Base-by-base conservation (phyloP, 53 echinoderm and acorn worm species). In the Stichopus horrens region DNA sequence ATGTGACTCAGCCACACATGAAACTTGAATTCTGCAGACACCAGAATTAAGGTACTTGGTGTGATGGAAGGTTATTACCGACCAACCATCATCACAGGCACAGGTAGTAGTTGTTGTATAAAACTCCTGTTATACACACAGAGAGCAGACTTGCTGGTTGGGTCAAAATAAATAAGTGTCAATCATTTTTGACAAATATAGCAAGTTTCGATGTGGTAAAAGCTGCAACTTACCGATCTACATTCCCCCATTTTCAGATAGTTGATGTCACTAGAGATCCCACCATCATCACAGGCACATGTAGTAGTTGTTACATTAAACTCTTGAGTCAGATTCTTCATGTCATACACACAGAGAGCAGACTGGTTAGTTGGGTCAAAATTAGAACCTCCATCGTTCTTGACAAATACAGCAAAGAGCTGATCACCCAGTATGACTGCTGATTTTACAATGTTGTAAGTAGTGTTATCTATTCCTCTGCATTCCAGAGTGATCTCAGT, bases 331-430 rank as follows among this genome's bases (percentile, higher is more conserved):
- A 76, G 4, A 52, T 13, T 76, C 16, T 76, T 53, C 53, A 76
- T 76, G 14, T 76, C 77, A 76, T 51, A 76, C 9, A 76, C 4
- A 53, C 77, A 76, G 51, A 76, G 52, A 76, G 77, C 77, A 51
- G 77, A 76, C 77, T 76, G 77, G 8, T 7, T 76, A 11, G 77
- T 8, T 51, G 6, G 51, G 11, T 76, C 2, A 5, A 76, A 76
- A n/a, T n/a, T n/a, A 13, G 19, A 20, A 21, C 20, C 4, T 5
- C 23, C 59, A 79, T 7, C 55, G 23, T 53, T 75, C 86, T 65
- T 86, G 5, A 90, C 88, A 93, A 90, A 94, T 74, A 91, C 91
- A 66, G 79, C 88, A 90, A 87, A 90, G 21, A 91, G 73, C 4
- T 83, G 83, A 10, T 81, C 20, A 55, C 76, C 77, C 53, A 53